These are phyloP conservation scores for Steinernema hermaphroditum DNA, from an alignment of 2,888 invertebrate genomes.

Conservation along the genomic window DNA sequence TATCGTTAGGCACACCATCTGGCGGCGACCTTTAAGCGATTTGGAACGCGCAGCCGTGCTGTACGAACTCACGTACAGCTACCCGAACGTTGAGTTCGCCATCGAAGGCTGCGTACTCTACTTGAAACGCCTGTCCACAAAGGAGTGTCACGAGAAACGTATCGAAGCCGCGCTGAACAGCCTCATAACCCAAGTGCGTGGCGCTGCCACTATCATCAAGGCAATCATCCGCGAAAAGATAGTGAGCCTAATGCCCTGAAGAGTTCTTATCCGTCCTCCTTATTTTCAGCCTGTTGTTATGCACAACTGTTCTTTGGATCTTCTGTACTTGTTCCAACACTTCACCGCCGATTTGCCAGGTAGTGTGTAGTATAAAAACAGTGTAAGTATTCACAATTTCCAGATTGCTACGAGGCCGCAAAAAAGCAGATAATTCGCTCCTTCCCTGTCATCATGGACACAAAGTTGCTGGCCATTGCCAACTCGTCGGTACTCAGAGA, in stretches of 20 bases:
- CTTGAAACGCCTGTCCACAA: background rate
- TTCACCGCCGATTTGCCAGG: conserved; percentile 12
- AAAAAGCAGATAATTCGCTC: background rate
- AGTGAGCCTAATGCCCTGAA: background rate
- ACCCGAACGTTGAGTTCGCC: background rate
- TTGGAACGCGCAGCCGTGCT: background rate
- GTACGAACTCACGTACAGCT: conserved; percentile 6
- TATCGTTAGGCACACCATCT: background rate
- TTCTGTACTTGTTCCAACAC: background rate
- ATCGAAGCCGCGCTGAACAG: background rate
- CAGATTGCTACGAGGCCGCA: background rate
- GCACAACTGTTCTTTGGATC: conserved; percentile 11
- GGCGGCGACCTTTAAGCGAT: background rate
- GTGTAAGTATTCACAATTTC: background rate
- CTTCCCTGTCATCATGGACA: conserved; percentile 5
- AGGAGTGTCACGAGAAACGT: conserved; percentile 4
- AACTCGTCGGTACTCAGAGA: conserved; percentile 4
- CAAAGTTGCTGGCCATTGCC: background rate
- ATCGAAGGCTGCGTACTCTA: background rate
- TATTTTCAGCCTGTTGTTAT: conserved; percentile 14
- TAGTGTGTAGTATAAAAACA: background rate
- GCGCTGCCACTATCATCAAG: background rate
- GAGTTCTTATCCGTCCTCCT: too few species aligned
- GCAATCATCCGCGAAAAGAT: background rate
- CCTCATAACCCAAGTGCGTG: background rate